Evolutionary conservation across 2,797 vertebrate genomes (phyloP).

Genomic region (Xenentodon cancila): DNA sequence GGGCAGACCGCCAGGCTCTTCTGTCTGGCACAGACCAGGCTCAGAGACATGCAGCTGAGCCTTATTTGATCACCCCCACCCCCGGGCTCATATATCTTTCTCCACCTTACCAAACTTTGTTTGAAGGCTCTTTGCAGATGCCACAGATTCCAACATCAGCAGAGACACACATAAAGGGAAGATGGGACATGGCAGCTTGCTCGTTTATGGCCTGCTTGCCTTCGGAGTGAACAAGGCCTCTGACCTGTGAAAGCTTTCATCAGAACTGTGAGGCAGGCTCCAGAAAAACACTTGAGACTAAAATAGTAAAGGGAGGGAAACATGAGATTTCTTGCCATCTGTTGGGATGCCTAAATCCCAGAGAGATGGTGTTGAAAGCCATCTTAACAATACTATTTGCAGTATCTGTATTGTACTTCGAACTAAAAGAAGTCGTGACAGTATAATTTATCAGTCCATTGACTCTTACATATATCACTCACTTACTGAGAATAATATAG

Average conservation of each 20-base stretch:
- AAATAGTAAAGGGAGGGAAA: conserved; percentile 69
- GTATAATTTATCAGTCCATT: conserved; percentile 5
- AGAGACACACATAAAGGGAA: conserved; percentile 56
- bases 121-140: conserved; percentile 62
- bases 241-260: conserved; percentile 66
- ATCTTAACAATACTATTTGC: conserved; percentile 60
- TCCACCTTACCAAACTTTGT: conserved; percentile 58
- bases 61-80: conserved; percentile 66
- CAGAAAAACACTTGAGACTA: conserved; percentile 67
- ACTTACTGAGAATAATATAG: conserved; percentile 3
- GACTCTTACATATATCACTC: neutral
- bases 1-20: conserved; percentile 54
- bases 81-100: conserved; percentile 73
- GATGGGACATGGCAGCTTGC: conserved; percentile 44
- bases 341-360: conserved; percentile 56
- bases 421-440: conserved; percentile 17
- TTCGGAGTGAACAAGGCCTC: conserved; percentile 63
- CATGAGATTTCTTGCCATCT: conserved; percentile 73
- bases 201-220: conserved; percentile 68
- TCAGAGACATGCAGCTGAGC: conserved; percentile 53
- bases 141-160: conserved; percentile 67
- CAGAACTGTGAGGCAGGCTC: conserved; percentile 56
- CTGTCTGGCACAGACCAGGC: conserved; percentile 52
- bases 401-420: conserved; percentile 46
- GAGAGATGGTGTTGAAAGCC: conserved; percentile 62